Base-by-base conservation (phyloP, 1,140 invertebrate genomes). In the Cataglyphis hispanica region DNA sequence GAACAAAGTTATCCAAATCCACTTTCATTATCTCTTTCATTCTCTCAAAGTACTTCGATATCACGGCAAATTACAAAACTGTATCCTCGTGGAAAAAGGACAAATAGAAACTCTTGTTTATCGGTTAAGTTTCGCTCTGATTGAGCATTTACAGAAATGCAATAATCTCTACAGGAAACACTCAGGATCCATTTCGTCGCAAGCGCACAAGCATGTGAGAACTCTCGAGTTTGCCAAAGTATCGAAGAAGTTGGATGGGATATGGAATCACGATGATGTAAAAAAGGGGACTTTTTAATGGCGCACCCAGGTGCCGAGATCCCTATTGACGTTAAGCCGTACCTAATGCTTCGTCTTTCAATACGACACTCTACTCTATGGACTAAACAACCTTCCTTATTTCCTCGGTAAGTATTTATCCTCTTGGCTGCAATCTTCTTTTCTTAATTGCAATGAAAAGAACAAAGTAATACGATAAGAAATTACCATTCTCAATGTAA, bases 211-310 rank as follows among this genome's bases (percentile, higher is more conserved):
- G 22, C 74, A 63, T 16, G 58, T 70, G 31, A 13, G 25, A 72
- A 70, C 46, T 64, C 43, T 66, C 64, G 22, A 58, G 27, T 70
- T 76, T 40, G 31, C 50, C 22, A 53, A 27, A 69, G 63, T 84
- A 77, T 81, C 70, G 64, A 70, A 76, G 63, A 86, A 87, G 85
- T 70, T 75, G 25, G 16, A 27, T 46, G 19, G 60, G 60, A 88
- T 86, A 83, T 50, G 69, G 34, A 50, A 50, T 76, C 69, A 78
- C 50, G 77, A 53, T 67, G 83, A 61, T 16, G 58, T 37, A 37
- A 58, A 76, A 74, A 78, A 53, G 37, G 69, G 84, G 50, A 50
- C 56, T 61, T 90, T 88, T 90, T 90, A 90, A 90, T 85, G 85
- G 67, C 56, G 50, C 61, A 86, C 67, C 31, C 87, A 85, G 87